Base-by-base conservation (phyloP, 2,113 vertebrate genomes). In the Cathartes aura region DNA sequence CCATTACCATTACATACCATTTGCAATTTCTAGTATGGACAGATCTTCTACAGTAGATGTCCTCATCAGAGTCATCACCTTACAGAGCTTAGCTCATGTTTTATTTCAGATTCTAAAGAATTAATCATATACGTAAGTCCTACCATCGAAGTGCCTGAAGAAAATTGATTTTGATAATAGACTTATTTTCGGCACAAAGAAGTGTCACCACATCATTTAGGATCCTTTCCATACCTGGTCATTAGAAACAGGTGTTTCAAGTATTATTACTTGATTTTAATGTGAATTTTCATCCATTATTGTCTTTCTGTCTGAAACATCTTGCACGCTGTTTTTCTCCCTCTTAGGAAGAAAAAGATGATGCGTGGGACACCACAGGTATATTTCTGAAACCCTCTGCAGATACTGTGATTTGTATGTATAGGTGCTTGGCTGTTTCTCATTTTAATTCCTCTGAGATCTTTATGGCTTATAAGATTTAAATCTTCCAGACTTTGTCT, bases 291-390 rank as follows among this genome's bases (percentile, higher is more conserved):
- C 82, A 50, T 91, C 43, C 52, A 26, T 87, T 96, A 13, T 59
- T 82, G 91, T 91, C 58, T 82, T 82, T 85, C n/a, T 82, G 60
- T 89, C 87, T 79, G 60, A 90, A 94, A 75, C 66, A 62, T 82
- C 68, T 74, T 89, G 48, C 83, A 81, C 29, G 7, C 29, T 72
- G 12, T n/a, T 92, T 96, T 79, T 82, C 64, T 91, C 12, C 47
- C 76, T 79, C 36, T 75, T 79, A 87, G 73, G 80, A 87, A 27
- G 60, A 75, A 56, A 86, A 85, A 21, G 68, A 29, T 84, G 56
- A 72, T 6, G 15, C 42, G 27, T 48, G 27, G 27, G 78, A 85
- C 45, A 64, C 42, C 40, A 72, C 38, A 38, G 53, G 21, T 76
- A 2, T 59, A 71, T 71, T 71, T 79, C 66, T 76, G 73, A 93